phyloP scores from a whole-genome alignment of 2,797 vertebrate genomes.

The Nothura maculosa region DNA sequence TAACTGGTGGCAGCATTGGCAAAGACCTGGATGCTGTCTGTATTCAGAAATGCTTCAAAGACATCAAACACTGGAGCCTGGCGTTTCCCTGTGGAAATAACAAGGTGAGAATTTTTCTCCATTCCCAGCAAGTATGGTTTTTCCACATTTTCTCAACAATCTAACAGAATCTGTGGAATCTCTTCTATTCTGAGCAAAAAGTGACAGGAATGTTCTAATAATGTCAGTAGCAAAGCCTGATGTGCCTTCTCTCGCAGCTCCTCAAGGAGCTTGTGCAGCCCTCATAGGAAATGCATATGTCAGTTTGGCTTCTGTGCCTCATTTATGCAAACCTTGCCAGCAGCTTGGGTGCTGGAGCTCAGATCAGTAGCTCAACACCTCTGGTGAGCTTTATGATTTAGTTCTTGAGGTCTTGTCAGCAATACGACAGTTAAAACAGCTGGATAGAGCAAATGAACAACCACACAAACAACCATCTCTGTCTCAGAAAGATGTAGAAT shows the following conservation, averaged over 20 bases:
- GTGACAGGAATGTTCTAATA: background rate
- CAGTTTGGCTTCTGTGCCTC: background rate
- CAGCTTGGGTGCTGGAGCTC: background rate
- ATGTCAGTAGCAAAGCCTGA: background rate
- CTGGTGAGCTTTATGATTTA: background rate
- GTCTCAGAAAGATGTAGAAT: background rate
- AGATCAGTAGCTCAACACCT: background rate
- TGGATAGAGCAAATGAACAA: background rate
- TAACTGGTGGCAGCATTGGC: slow-evolving; percentile 97
- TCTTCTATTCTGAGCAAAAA: background rate
- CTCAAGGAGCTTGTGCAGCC: accelerated
- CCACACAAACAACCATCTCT: background rate
- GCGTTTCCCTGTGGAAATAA: slow-evolving; percentile 86
- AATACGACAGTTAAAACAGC: background rate
- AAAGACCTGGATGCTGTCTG: slow-evolving; percentile 98
- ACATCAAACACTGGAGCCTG: slow-evolving; percentile 98
- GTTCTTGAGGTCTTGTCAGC: background rate
- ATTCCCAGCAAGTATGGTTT: background rate
- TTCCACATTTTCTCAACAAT: background rate
- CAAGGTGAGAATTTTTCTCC: background rate
- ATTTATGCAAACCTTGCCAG: background rate
- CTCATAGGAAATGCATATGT: background rate
- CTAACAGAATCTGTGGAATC: background rate
- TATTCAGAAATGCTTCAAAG: slow-evolving; percentile 97
- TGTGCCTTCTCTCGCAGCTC: background rate